Conservation (phyloP, 2,888 invertebrate genomes). For the Idaea straminata region DNA sequence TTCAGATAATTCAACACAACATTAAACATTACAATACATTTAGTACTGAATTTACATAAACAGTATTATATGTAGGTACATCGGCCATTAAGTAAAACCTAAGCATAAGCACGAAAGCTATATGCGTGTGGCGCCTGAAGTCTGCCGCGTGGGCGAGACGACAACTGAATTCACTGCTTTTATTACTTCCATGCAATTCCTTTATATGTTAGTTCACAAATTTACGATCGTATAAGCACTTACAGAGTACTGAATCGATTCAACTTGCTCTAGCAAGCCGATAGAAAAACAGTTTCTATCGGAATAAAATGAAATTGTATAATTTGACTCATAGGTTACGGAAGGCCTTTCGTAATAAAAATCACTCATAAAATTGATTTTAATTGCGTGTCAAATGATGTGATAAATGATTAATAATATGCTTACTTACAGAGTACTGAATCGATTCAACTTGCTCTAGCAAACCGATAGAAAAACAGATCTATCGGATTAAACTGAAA, state of each 20-base stretch:
- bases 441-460: not conserved
- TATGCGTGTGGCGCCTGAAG: constrained; percentile 64
- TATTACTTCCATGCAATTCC: constrained; percentile 66
- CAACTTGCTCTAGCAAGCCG: not conserved
- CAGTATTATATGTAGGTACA: constrained; percentile 26
- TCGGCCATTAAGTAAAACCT: constrained; percentile 19
- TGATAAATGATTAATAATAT: not conserved
- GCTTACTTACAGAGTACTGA: constrained; percentile 1
- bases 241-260: constrained; percentile 2
- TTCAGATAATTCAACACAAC: no score
- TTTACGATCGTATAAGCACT: constrained; percentile 16
- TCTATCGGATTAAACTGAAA: not conserved
- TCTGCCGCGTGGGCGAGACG: constrained; percentile 69
- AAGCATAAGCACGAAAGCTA: constrained; percentile 23
- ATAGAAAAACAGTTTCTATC: not conserved
- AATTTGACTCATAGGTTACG: not conserved
- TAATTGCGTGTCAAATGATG: not conserved
- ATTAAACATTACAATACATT: not conserved
- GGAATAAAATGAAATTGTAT: not conserved
- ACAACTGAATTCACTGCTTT: constrained; percentile 61
- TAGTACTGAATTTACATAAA: constrained; percentile 30
- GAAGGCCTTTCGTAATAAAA: not conserved
- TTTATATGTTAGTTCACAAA: constrained; percentile 48
- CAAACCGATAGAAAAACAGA: not conserved
- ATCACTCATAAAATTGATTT: not conserved